These are phyloP conservation scores for Criorhina ranunculi DNA, from an alignment of 2,888 invertebrate species.

Conservation along the genomic window DNA sequence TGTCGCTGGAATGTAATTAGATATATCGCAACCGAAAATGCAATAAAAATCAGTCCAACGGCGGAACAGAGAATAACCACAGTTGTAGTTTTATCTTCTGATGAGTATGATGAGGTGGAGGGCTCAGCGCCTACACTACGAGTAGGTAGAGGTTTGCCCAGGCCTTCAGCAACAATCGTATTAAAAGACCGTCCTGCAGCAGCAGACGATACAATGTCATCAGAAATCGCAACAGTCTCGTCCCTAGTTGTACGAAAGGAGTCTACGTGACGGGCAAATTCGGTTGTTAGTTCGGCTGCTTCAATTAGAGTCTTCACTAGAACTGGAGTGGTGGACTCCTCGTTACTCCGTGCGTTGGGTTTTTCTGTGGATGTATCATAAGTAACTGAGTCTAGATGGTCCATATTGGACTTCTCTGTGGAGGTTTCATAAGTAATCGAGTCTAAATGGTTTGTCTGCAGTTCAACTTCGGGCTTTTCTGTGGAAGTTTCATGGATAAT, in stretches of 20 bases:
- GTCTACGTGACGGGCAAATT: slow-evolving; percentile 63
- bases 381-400: not conserved
- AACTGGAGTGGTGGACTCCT: slow-evolving; percentile 23
- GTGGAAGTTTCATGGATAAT: not conserved
- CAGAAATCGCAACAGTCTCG: slow-evolving; percentile 65
- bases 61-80: slow-evolving; percentile 80
- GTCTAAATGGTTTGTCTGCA: not conserved
- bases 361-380: slow-evolving; percentile 46
- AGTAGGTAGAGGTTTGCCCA: slow-evolving; percentile 78
- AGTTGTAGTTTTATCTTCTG: slow-evolving; percentile 77
- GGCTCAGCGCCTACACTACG: slow-evolving; percentile 60
- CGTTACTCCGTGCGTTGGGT: slow-evolving; percentile 1
- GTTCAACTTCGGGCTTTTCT: not conserved
- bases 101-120: slow-evolving; percentile 76
- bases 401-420: slow-evolving; percentile 37
- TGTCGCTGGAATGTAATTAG: slow-evolving; percentile 82
- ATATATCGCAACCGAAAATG: slow-evolving; percentile 80
- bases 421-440: slow-evolving; percentile 9
- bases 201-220: slow-evolving; percentile 78
- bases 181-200: slow-evolving; percentile 80
- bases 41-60: slow-evolving; percentile 80
- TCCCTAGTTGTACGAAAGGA: slow-evolving; percentile 74
- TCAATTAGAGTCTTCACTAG: slow-evolving; percentile 61
- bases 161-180: slow-evolving; percentile 79
- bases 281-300: slow-evolving; percentile 75